These are phyloP conservation scores for Drosophila nigrodunni DNA, from an alignment of 1,140 invertebrate species.

Conservation along the genomic window DNA sequence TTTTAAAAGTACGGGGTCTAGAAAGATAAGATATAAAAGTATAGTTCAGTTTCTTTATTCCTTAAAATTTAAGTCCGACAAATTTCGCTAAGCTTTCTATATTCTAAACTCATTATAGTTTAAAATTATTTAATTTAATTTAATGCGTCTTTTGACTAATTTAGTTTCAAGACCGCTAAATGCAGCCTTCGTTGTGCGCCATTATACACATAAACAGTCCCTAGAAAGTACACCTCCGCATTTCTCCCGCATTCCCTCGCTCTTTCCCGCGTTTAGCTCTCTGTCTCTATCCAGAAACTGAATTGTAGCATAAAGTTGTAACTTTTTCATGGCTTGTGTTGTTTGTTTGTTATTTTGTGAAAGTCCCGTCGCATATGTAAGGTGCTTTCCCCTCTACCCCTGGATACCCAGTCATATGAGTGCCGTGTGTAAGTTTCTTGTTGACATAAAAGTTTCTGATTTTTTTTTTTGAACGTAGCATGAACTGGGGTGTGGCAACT, in stretches of 20 bases:
- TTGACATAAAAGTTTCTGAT: slow-evolving; percentile 73
- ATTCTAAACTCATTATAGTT: no score
- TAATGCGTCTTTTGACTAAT: no score
- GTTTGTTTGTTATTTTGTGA: slow-evolving; percentile 44
- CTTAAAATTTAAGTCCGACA: no score
- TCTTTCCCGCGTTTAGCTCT: no score
- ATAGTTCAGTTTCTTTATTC: no score
- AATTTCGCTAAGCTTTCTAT: no score
- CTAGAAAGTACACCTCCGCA: not conserved
- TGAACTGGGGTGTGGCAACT: not conserved
- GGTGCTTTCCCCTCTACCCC: slow-evolving; percentile 18
- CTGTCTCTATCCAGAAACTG: slow-evolving; percentile 1
- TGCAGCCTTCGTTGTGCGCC: no score
- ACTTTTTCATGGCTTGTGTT: slow-evolving; percentile 60
- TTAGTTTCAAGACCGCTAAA: not conserved
- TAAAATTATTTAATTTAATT: no score
- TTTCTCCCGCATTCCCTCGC: no score
- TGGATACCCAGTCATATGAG: slow-evolving; percentile 1
- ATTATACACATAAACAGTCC: slow-evolving; percentile 29
- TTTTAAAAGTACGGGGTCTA: no score
- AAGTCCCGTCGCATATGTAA: slow-evolving; percentile 37
- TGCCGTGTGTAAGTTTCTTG: slow-evolving; percentile 59
- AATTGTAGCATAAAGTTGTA: slow-evolving; percentile 56
- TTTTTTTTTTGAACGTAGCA: slow-evolving; percentile 24
- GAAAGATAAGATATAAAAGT: no score